Conservation (phyloP, 2,797 vertebrate species). For the Hippocampus kuda region DNA sequence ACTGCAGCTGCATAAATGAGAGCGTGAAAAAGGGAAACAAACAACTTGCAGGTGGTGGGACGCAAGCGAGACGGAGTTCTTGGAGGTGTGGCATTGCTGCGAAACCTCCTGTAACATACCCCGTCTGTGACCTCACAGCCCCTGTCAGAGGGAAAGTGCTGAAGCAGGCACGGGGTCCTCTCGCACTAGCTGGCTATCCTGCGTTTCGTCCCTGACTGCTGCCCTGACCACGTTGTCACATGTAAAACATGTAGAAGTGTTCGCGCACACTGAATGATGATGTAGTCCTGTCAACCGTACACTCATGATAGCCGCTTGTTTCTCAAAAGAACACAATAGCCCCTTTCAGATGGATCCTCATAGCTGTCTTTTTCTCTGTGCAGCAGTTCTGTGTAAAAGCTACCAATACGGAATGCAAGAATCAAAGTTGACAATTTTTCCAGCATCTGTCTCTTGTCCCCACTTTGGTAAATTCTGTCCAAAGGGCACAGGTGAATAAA, state of each 20-base stretch:
- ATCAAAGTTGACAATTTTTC: too few relatives aligned
- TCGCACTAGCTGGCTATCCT: conserved; percentile 13
- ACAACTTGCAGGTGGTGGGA: conserved; percentile 16
- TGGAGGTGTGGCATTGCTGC: conserved; percentile 23
- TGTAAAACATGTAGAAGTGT: not conserved
- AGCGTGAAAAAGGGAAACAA: conserved; percentile 6
- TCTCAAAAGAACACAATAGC: too few relatives aligned
- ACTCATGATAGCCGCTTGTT: not conserved
- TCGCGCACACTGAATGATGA: not conserved
- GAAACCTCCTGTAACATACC: conserved; percentile 49
- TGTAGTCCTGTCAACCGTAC: not conserved
- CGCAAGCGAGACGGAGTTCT: not conserved
- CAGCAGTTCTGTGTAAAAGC: too few relatives aligned
- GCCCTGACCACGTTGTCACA: conserved; percentile 1
- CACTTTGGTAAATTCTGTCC: too few relatives aligned
- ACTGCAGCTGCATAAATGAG: not conserved
- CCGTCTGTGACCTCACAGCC: conserved; percentile 58
- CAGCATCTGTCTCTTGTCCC: too few relatives aligned
- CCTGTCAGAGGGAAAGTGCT: conserved; percentile 58
- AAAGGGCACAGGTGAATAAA: too few relatives aligned
- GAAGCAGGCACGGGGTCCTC: conserved; percentile 61
- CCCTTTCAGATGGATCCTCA: too few relatives aligned
- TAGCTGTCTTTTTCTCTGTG: too few relatives aligned
- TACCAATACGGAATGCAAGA: too few relatives aligned
- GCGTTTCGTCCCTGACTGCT: conserved; percentile 12